These are phyloP conservation scores for Myotis vivesi DNA, from an alignment of 2,797 vertebrate species.

Conservation along the genomic window DNA sequence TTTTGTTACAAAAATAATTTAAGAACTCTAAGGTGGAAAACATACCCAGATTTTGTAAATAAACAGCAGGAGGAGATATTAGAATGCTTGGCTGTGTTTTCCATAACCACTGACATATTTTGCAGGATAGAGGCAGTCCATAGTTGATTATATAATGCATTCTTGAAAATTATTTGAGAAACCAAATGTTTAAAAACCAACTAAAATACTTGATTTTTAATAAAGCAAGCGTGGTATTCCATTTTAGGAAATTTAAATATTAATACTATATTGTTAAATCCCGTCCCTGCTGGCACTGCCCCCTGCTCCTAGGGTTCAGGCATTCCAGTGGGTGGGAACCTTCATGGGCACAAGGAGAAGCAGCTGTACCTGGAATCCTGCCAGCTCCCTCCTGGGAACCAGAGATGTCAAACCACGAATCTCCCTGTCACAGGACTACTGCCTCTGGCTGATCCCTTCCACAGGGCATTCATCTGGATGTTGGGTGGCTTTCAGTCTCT, in stretches of 20 bases:
- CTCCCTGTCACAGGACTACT: neutral
- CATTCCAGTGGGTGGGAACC: neutral
- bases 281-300: neutral
- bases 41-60: no score
- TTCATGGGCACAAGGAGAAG: neutral
- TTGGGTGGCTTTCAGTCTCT: neutral
- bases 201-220: neutral
- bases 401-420: neutral
- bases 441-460: neutral
- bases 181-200: neutral
- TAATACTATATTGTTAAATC: neutral
- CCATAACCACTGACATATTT: neutral
- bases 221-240: neutral
- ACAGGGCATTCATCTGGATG: neutral
- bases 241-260: neutral
- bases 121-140: neutral
- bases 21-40: neutral
- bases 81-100: no score
- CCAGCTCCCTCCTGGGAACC: neutral
- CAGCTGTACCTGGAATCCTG: neutral
- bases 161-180: neutral
- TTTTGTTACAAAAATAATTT: neutral
- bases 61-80: no score
- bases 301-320: neutral
- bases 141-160: neutral